phyloP scores from a whole-genome alignment of 2,113 vertebrate species.

The Anser brachyrhynchus region DNA sequence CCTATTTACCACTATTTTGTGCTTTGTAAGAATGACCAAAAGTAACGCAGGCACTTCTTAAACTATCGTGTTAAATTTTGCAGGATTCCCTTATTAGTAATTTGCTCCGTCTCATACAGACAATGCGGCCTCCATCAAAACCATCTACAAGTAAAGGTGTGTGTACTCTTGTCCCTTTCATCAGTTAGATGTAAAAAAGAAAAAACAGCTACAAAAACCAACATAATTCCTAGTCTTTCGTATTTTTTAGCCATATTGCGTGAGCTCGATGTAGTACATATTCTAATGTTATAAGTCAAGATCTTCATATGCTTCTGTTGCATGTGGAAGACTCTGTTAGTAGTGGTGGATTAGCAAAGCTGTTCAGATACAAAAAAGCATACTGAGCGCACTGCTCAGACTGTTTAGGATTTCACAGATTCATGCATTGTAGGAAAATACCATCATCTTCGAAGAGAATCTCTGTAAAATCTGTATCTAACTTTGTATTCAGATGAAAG shows the following conservation, averaged over 20 bases:
- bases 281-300: background rate
- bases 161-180: background rate
- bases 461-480: background rate
- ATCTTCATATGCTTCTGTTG: background rate
- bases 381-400: rapidly evolving
- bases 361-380: background rate
- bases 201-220: background rate
- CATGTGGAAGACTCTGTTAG: background rate
- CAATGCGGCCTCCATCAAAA: constrained; percentile 91
- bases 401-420: background rate
- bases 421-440: background rate
- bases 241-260: rapidly evolving
- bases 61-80: background rate
- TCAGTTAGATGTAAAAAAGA: background rate
- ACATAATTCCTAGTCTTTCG: background rate
- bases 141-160: constrained; percentile 84
- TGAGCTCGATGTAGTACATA: background rate
- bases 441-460: rapidly evolving
- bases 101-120: constrained; percentile 94
- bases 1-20: background rate
- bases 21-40: background rate
- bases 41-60: rapidly evolving
- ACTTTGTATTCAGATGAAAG: background rate
- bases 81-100: constrained; percentile 95
- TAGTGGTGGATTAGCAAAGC: background rate